Evolutionary conservation across 2,113 vertebrate species (phyloP).

Genomic region (Cathartes aura): DNA sequence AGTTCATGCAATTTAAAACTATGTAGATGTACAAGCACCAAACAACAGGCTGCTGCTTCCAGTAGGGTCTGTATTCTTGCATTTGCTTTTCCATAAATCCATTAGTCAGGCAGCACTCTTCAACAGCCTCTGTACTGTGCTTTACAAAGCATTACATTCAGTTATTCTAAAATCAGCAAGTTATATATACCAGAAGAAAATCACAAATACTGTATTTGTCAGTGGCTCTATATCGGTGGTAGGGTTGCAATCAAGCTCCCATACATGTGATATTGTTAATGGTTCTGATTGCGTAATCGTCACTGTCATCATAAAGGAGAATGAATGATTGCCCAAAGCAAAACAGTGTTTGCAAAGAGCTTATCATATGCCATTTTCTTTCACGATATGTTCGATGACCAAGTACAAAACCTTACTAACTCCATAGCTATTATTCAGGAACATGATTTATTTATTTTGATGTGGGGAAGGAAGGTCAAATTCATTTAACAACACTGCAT

Average conservation of each 20-base stretch:
- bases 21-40: neutral
- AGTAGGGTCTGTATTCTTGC: neutral
- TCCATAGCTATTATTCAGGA: neutral
- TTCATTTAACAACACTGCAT: neutral
- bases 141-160: slow-evolving; percentile 3
- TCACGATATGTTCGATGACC: neutral
- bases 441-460: neutral
- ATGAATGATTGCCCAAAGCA: neutral
- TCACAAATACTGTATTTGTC: neutral
- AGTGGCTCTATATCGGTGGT: neutral
- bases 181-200: neutral
- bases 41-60: neutral
- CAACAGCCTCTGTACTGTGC: neutral
- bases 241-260: neutral
- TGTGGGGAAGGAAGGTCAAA: neutral
- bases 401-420: neutral
- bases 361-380: neutral
- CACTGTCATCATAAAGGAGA: neutral
- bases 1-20: neutral
- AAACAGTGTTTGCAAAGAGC: neutral
- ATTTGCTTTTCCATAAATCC: slow-evolving; percentile 14
- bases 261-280: neutral
- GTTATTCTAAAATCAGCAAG: neutral
- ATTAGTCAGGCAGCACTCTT: neutral
- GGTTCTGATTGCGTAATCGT: neutral